Base-by-base conservation (phyloP, 2,888 invertebrate genomes). In the Drosophila barbarae region DNA sequence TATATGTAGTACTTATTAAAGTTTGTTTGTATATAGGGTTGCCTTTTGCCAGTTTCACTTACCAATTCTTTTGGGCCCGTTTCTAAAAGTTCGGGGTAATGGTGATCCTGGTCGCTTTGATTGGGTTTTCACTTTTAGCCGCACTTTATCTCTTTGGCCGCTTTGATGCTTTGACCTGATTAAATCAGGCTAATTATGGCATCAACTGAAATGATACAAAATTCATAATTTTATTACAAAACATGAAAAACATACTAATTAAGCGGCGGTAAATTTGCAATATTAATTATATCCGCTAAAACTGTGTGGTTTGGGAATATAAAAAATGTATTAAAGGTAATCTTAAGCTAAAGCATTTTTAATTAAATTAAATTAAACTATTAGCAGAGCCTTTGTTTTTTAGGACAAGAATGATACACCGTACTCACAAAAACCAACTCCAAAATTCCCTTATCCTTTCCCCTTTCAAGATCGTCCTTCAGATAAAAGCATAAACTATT, bases 141-240 rank as follows among this genome's bases (percentile, higher is more conserved):
- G 15, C 15, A 7, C 28, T 26, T 18, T 23, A 44, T 44, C 61
- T 36, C 39, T 60, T 49, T 23, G 61, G 8, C 28, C 3, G 21
- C 36, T 34, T 39, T 39, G 44, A 34, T 9, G n/a, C 23, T 51
- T 47, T 67, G 15, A 41, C 15, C 30, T 21, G 30, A 26, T 23
- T 53, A 21, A 52, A 66, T 68, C 57, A 60, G 69, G 68, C 61
- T 74, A 73, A 77, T 71, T 79, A 66, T 26, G 21, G 34, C 2
- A 30, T 26, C 2, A 26, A 21, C 75, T 76, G 39, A 41, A 76
- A 77, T 38, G 13, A 30, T 23, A 18, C 2, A 41, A 15, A 2
- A 55, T 10, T 10, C 9, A 23, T 13, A n/a, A 41, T 10, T 30
- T 8, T 8, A 46, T 46, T 30, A 32, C 9, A 13, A 46, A 46